Evolutionary conservation across 23 tunicate species (phyloP), one percentile per base, ranked within the genome.

Genomic region (Clavelina lepadiformis): DNA sequence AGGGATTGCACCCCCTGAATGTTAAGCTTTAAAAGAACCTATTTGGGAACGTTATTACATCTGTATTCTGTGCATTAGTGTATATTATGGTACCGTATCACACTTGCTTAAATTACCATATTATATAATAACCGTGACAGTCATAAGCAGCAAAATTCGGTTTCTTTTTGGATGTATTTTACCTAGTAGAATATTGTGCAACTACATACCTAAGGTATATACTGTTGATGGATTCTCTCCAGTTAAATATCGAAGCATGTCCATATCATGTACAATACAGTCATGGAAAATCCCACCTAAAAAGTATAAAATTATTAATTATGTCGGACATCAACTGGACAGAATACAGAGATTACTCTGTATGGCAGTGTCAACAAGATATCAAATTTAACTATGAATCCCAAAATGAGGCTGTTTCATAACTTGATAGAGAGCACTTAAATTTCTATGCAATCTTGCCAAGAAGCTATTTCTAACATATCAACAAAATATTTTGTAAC

Each of bases 241-340:
- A 1, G 65, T 41, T 45, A 93, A 67, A 78, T 73, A 82, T 27
- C 92, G 31, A 2, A 80, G 44, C 56, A 82, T 25, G 53, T 86
- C 99, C 35, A 94, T 28, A 56, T 94, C 99, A 66, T 94, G 99
- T 15, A 94, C 83, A 23, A 93, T 54, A 71, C 99, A 94, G 46
- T 94, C 99, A 61, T 94, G 99, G 33, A 94, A 94, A 18, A 94
- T 81, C 36, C 95, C 95, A 41, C 99, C 99, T 74, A 30, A 51
- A 38, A 36, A 11, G 15, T 8, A 41, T 41, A 41, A 41, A 8
- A 41, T n/a, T n/a, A n/a, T n/a, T n/a, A n/a, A 44, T 11, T 44
- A 44, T 44, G 18, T 44, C 50, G 18, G 13, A 11, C 50, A 13
- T 11, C 50, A 11, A 11, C 13, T 11, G 18, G 18, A 44, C 13